These are phyloP conservation scores for Pogonognathellus flavescens DNA, from an alignment of 1,140 invertebrate genomes.

Conservation along the genomic window DNA sequence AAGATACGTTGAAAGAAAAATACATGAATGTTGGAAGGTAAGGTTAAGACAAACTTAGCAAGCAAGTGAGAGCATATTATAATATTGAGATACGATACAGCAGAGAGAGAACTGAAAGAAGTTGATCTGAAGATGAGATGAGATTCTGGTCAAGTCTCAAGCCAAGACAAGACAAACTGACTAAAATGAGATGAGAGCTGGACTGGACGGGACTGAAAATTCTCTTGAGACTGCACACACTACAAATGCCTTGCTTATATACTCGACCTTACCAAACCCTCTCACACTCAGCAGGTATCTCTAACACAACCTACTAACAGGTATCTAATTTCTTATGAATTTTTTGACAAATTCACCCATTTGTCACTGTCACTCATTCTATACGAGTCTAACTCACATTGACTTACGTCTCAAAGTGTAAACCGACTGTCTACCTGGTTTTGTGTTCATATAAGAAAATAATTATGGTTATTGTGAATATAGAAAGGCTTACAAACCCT, in stretches of 20 bases:
- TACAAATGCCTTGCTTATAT: not conserved
- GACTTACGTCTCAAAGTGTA: not conserved
- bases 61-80: not conserved
- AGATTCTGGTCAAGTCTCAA: conserved; percentile 35
- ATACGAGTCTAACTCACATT: not conserved
- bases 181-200: conserved; percentile 13
- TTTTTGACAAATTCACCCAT: conserved; percentile 53
- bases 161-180: conserved; percentile 40
- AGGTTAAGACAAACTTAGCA: not conserved
- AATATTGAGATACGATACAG: not conserved
- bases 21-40: not conserved
- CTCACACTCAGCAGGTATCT: conserved; percentile 45
- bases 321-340: conserved; percentile 57
- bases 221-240: not conserved
- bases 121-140: conserved; percentile 27
- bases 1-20: not conserved
- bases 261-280: not conserved
- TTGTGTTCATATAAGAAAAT: not conserved
- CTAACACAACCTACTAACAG: conserved; percentile 22
- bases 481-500: not conserved
- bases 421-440: not conserved
- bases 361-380: conserved; percentile 55
- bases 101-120: not conserved
- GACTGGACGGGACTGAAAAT: not conserved
- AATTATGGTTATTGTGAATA: not conserved